Percentiles rank a stretch among this genome's conserved stretches.
Evolutionary conservation across 2,797 vertebrate species (phyloP).

Genomic region (Apogon hyalosoma): DNA sequence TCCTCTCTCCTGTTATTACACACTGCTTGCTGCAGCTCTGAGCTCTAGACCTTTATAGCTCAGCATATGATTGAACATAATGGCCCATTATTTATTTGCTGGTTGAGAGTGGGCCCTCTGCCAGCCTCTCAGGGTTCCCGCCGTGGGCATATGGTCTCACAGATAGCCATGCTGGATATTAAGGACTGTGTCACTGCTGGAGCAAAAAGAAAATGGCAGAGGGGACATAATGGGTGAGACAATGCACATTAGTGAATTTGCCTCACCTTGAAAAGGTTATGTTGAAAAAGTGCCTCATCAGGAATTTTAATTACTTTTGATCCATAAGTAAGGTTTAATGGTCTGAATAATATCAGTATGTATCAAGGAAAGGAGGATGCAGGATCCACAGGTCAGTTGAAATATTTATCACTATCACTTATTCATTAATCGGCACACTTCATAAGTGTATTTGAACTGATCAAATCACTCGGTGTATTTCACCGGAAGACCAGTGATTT

Average conservation of each 20-base stretch:
- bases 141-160: constrained; percentile 76
- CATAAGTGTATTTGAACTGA: too few relatives aligned
- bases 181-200: constrained; percentile 62
- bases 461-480: too few relatives aligned
- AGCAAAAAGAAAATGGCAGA: constrained; percentile 42
- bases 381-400: not conserved
- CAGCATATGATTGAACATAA: constrained; percentile 82
- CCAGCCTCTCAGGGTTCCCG: constrained; percentile 76
- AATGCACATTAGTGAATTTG: constrained; percentile 38
- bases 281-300: constrained; percentile 11
- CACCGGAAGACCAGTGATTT: not conserved
- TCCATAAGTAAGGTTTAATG: constrained; percentile 11
- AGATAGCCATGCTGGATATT: constrained; percentile 74
- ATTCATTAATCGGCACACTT: too few relatives aligned
- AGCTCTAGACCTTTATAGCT: constrained; percentile 68
- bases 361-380: not conserved
- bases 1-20: constrained; percentile 6
- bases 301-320: constrained; percentile 31
- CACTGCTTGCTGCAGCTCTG: constrained; percentile 50
- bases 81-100: constrained; percentile 81
- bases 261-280: constrained; percentile 57
- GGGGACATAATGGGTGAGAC: constrained; percentile 34
- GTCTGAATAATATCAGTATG: not conserved
- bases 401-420: not conserved
- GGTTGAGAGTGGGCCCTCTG: constrained; percentile 74